Percentiles rank a stretch among this genome's conserved stretches.
These are phyloP conservation scores for Tipula unca DNA, from an alignment of 2,888 invertebrate species.

Conservation along the genomic window DNA sequence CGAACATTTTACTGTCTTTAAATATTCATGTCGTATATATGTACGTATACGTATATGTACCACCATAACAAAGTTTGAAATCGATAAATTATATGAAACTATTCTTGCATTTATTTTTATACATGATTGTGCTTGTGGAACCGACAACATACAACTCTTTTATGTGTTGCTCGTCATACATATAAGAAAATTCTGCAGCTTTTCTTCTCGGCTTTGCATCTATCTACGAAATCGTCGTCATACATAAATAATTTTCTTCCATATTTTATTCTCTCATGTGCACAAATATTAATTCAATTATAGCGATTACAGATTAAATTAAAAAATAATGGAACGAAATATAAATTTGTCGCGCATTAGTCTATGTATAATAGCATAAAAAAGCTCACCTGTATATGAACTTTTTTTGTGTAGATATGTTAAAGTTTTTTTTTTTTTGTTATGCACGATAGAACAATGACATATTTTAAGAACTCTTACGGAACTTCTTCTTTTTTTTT, in stretches of 20 bases:
- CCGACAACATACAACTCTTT: not conserved
- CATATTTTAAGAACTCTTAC: not conserved
- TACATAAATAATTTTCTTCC: not conserved
- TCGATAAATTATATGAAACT: not conserved
- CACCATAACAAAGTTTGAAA: not conserved
- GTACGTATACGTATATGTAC: too few relatives aligned
- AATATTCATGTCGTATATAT: not conserved
- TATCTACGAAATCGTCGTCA: not conserved
- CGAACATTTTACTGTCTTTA: not conserved
- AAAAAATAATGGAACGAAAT: not conserved
- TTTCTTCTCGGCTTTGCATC: not conserved
- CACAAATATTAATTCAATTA: not conserved
- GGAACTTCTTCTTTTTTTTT: not conserved
- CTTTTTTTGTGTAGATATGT: not conserved
- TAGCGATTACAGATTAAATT: not conserved
- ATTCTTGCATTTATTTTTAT: not conserved
- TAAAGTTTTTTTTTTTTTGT: not conserved
- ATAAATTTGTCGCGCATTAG: not conserved
- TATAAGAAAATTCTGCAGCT: not conserved
- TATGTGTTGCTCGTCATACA: too few relatives aligned
- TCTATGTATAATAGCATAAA: not conserved
- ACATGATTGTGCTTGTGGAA: not conserved
- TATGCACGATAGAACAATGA: not conserved
- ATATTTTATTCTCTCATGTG: not conserved
- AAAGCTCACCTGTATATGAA: not conserved